Conservation (phyloP, 2,888 invertebrate species). For the Thysanoteuthis rhombus region DNA sequence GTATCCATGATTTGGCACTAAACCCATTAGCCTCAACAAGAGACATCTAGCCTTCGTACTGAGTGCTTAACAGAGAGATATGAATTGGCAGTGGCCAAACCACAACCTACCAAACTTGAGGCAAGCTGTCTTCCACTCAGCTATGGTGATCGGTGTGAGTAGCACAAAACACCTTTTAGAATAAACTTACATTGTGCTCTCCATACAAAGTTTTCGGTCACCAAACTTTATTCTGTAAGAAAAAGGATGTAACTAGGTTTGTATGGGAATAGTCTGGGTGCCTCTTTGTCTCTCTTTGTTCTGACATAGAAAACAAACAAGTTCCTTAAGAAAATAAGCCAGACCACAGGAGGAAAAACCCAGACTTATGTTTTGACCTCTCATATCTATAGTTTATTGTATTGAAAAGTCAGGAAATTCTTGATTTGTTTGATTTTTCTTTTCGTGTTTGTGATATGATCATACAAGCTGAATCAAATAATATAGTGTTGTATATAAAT, state of each 20-base stretch:
- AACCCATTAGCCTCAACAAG: too few species aligned
- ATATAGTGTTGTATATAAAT: background rate
- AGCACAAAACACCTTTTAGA: background rate
- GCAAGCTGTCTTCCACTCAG: too few species aligned
- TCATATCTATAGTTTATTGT: background rate
- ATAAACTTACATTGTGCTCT: too few species aligned
- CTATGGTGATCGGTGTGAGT: too few species aligned
- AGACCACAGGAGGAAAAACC: background rate
- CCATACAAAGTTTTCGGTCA: background rate
- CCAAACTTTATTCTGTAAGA: background rate
- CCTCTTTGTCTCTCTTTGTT: background rate
- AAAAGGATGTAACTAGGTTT: background rate
- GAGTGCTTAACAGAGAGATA: too few species aligned
- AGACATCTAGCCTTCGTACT: too few species aligned
- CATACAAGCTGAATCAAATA: background rate
- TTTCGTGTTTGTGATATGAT: background rate
- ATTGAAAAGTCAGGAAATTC: background rate
- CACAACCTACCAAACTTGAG: too few species aligned
- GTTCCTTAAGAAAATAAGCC: background rate
- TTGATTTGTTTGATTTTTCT: background rate
- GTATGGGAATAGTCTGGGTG: background rate
- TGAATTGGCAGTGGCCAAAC: too few species aligned
- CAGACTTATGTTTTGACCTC: background rate
- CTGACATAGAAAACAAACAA: background rate
- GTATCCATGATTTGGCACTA: too few species aligned